phyloP scores from a whole-genome alignment of 2,797 vertebrate genomes.

The Tarsius wallacei region DNA sequence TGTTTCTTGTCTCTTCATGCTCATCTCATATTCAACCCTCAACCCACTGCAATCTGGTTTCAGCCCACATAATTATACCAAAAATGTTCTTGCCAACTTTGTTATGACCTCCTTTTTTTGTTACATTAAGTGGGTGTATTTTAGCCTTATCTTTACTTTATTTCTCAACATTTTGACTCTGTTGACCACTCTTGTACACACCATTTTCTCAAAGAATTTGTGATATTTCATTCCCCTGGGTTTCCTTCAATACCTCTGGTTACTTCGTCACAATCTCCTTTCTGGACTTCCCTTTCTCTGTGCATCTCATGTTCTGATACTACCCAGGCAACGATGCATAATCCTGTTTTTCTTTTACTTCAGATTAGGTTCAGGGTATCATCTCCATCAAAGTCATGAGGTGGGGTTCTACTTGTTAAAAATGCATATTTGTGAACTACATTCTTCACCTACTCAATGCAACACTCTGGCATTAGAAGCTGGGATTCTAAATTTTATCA shows the following conservation, averaged over 20 bases:
- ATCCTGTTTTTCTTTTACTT: background rate
- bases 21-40: conserved; percentile 67
- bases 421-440: background rate
- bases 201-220: background rate
- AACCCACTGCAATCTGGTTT: conserved; percentile 79
- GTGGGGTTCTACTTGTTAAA: background rate
- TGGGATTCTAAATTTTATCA: background rate
- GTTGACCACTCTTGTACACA: background rate
- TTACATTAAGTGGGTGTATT: background rate
- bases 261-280: background rate
- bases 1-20: conserved; percentile 56
- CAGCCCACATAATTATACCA: conserved; percentile 64
- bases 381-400: background rate
- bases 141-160: background rate
- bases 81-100: conserved; percentile 19
- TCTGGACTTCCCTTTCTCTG: background rate
- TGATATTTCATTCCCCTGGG: background rate
- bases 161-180: background rate
- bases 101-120: conserved; percentile 67
- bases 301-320: background rate
- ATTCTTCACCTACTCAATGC: background rate
- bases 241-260: background rate
- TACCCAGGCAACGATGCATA: background rate
- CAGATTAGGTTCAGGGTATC: background rate
- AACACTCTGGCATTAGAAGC: background rate